These are phyloP conservation scores for Cliona cf. orientalis DNA, from an alignment of 37 sponge, comb jelly and placozoan genomes.

Conservation along the genomic window DNA sequence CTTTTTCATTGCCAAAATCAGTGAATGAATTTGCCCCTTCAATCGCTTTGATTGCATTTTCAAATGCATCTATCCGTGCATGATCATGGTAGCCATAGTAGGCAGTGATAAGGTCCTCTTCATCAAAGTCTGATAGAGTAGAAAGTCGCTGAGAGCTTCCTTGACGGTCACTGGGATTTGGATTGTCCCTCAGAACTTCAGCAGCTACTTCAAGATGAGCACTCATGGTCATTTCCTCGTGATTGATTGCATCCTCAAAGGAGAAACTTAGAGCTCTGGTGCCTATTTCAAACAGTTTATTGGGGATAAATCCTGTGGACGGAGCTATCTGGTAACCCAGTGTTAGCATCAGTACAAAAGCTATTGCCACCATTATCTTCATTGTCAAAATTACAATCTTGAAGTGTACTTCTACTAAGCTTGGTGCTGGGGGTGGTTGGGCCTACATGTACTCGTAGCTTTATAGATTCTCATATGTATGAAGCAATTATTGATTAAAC, in stretches of 20 bases:
- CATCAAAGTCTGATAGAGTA: neutral
- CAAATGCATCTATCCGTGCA: neutral
- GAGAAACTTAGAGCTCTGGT: slow-evolving; percentile 2
- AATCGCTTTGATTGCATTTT: slow-evolving; percentile 32
- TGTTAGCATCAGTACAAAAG: too few species aligned
- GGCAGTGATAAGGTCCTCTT: slow-evolving; percentile 21
- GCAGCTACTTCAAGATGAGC: slow-evolving; percentile 32
- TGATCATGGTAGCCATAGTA: slow-evolving; percentile 25
- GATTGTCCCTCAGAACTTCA: slow-evolving; percentile 46
- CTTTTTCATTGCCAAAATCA: slow-evolving; percentile 1
- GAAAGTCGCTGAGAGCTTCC: slow-evolving; percentile 30
- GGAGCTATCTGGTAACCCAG: too few species aligned
- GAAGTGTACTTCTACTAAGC: too few species aligned
- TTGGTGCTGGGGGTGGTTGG: too few species aligned
- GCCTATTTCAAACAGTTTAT: too few species aligned
- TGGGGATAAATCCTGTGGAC: too few species aligned
- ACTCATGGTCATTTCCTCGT: slow-evolving; percentile 22
- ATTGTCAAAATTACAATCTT: too few species aligned
- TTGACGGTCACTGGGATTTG: slow-evolving; percentile 9
- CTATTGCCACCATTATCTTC: too few species aligned
- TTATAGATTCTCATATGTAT: too few species aligned
- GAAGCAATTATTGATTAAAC: too few species aligned
- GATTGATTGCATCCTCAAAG: slow-evolving; percentile 22
- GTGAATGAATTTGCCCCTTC: slow-evolving; percentile 33
- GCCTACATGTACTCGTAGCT: too few species aligned